Base-by-base conservation (phyloP, 1,140 invertebrate genomes). In the Microplitis mediator region DNA sequence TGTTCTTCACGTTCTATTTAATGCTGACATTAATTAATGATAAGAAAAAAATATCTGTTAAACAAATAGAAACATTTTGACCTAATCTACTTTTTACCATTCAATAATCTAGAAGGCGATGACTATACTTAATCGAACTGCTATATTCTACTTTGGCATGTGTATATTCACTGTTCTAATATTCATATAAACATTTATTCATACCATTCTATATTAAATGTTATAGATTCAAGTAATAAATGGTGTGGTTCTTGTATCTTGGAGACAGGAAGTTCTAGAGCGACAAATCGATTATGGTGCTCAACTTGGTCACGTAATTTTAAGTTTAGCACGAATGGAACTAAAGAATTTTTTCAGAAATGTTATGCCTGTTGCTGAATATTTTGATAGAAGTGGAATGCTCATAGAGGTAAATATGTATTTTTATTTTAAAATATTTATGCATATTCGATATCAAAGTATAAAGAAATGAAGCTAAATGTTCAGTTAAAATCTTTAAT, bases 281-380 rank as follows among this genome's bases (percentile, higher is more conserved):
- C 89, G 93, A 74, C 95, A 96, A 89, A 95, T 97, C 74, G 93
- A 96, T 85, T 95, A 95, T 81, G 95, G 95, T 39, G 94, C 94
- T 64, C 92, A 95, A 85, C 89, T 96, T 65, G 94, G 95, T 39
- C 94, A 95, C 83, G 93, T 96, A 51, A 93, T 96, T 72, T 90
- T 96, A 61, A 92, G 93, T 71, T 86, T 96, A 72, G 95, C 95
- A 34, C 89, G 91, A 82, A 95, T 95, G 93, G 95, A 97, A 85
- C 89, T 96, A 6, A 90, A 91, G 78, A 95, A 96, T 89, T 97
- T 96, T 89, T 95, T 94, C 80, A 92, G 92, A 81, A 94, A 94
- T 81, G 94, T 95, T 23, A 94, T 95, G 89, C 94, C 95, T 0
- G 95, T 96, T 4, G 94, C 93, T 0, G 94, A 96, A 81, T 95